Evolutionary conservation across 2,888 invertebrate species (phyloP).

Genomic region (Eupithecia dodoneata): DNA sequence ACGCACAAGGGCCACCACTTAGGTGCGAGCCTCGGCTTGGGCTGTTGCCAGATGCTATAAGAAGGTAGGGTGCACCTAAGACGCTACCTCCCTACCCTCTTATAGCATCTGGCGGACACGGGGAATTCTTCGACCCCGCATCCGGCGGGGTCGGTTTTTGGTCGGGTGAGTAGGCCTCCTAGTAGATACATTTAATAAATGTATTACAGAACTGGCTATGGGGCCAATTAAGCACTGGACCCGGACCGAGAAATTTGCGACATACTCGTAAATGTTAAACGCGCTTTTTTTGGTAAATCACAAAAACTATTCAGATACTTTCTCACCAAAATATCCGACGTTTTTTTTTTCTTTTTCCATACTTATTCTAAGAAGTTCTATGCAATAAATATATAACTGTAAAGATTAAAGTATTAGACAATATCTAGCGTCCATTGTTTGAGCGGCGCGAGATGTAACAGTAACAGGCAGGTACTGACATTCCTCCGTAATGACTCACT

Average conservation of each 20-base stretch:
- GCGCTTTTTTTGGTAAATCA: background rate
- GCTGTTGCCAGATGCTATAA: no score
- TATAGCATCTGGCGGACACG: no score
- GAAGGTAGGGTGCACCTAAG: no score
- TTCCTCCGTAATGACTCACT: conserved; percentile 68
- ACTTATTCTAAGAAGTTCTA: background rate
- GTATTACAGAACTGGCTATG: no score
- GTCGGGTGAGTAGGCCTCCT: no score
- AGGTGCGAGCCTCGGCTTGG: no score
- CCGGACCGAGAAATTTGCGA: background rate
- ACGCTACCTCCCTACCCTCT: no score
- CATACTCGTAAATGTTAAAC: background rate
- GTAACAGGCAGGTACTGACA: conserved; percentile 60
- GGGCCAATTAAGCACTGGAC: background rate
- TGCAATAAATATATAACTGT: background rate
- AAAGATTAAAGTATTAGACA: background rate
- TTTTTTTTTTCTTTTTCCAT: background rate
- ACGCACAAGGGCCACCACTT: no score
- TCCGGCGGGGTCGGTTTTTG: no score
- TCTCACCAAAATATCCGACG: background rate
- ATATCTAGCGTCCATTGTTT: conserved; percentile 31
- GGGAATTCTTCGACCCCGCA: no score
- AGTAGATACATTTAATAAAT: no score
- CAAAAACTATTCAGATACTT: background rate
- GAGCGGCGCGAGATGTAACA: conserved; percentile 19